phyloP scores from a whole-genome alignment of 2,888 invertebrate species.

The Phrixothrix hirtus region DNA sequence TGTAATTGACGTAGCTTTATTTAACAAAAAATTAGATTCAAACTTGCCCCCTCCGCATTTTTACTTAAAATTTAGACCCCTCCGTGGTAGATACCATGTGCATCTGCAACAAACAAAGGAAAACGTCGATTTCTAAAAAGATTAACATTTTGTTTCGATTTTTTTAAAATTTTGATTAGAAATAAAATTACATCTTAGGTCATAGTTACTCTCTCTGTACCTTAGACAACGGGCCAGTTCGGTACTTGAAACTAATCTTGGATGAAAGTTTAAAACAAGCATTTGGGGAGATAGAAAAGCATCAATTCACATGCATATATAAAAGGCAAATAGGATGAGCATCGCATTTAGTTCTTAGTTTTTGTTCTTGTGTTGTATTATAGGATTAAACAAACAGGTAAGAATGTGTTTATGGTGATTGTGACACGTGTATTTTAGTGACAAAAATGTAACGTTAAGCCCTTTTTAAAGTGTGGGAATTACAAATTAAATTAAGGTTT shows the following conservation, averaged over 20 bases:
- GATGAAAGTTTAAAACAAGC: constrained; percentile 23
- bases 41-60: too few species aligned
- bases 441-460: too few species aligned
- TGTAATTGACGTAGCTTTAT: too few species aligned
- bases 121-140: too few species aligned
- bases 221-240: constrained; percentile 22
- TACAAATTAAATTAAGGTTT: too few species aligned
- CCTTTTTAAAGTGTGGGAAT: too few species aligned
- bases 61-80: too few species aligned
- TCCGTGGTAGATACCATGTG: too few species aligned
- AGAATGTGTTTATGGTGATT: constrained; percentile 22
- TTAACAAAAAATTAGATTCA: too few species aligned
- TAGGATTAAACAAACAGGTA: constrained; percentile 38
- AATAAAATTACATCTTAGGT: constrained; percentile 18
- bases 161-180: constrained; percentile 5
- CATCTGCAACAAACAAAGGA: too few species aligned
- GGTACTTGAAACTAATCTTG: constrained; percentile 8
- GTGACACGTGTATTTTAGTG: too few species aligned
- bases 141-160: neutral
- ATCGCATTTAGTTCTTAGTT: constrained; percentile 44
- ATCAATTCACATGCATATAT: constrained; percentile 43
- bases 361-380: constrained; percentile 41
- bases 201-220: constrained; percentile 25
- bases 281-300: constrained; percentile 40
- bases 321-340: constrained; percentile 45